Base-by-base conservation (phyloP, 2,888 invertebrate species). In the Eupithecia dodoneata region DNA sequence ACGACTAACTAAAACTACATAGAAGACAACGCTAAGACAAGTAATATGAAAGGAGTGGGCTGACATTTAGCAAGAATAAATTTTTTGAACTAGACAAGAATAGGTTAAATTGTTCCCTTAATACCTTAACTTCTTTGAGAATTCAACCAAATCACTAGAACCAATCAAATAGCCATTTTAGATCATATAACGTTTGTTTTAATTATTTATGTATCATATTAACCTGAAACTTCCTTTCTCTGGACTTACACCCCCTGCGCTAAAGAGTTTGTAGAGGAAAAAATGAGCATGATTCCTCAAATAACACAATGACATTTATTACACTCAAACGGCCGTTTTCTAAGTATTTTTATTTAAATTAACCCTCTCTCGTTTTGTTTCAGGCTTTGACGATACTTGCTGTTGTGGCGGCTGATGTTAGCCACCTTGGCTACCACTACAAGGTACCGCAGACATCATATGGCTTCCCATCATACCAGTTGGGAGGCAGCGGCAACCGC, bases 401-500 rank as follows among this genome's bases (percentile, higher is more conserved):
- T 74, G 85, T 89, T n/a, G 92, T 83, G 41, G 82, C 87, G 7
- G 94, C 93, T 6, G 94, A 94, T 78, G 87, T 92, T 15, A 85
- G 90, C 9, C 83, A 81, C 73, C 86, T 90, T 44, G 93, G 93
- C 59, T 93, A 95, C 84, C 87, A 92, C 9, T 95, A 95, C 86
- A 90, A 92, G 78, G 89, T 88, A 30, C 95, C 95, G 5, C 85
- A 92, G 1, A 92, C 93, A 2, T 91, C 93, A 4, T 95, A 93
- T 78, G 94, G 93, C 67, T 82, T 89, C 13, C 94, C 95, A 1
- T 88, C 91, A 0, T 89, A 91, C 80, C 90, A 89, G 83, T 69
- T 79, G 41, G 84, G 87, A 55, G 81, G 83, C 63, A 85, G 76
- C 78, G 78, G 84, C 63, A 82, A 81, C 47, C 86, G 85, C 18